Evolutionary conservation across 2,797 vertebrate species (phyloP).

Genomic region (Scomberomorus guttatus): DNA sequence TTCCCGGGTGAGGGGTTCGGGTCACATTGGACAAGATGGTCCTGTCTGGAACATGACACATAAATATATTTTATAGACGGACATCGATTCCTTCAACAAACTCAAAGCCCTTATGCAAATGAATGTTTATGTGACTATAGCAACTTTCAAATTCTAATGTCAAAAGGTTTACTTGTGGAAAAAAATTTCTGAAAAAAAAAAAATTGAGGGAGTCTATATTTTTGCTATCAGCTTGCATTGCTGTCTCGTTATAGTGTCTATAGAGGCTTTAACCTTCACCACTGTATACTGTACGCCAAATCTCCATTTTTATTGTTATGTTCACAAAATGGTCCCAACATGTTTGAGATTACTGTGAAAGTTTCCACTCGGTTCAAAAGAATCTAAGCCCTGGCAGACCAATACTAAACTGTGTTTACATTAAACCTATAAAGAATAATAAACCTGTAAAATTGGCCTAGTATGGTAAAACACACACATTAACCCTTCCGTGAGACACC

Average conservation of each 20-base stretch:
- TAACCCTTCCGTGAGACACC: background rate
- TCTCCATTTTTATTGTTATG: background rate
- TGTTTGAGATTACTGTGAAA: background rate
- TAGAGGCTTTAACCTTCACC: no score
- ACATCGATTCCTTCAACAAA: background rate
- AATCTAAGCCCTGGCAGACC: no score
- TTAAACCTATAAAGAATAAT: background rate
- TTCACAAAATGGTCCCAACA: background rate
- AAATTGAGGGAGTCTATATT: background rate
- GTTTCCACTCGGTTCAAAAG: background rate
- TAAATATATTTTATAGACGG: background rate
- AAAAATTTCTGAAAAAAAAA: background rate
- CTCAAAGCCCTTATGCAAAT: background rate
- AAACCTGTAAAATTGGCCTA: background rate
- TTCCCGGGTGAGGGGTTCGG: slow-evolving; percentile 83
- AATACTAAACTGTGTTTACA: no score
- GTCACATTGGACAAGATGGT: slow-evolving; percentile 90
- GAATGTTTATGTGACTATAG: background rate
- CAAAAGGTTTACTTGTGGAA: background rate
- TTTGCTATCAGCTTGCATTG: background rate
- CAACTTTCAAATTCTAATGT: background rate
- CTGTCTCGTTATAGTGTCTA: background rate
- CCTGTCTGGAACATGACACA: slow-evolving; percentile 78
- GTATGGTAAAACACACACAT: background rate
- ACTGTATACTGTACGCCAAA: background rate